Percentiles rank a stretch among this genome's conserved stretches.
These are phyloP conservation scores for Drosophila asahinai DNA, from an alignment of 1,140 invertebrate genomes.

Conservation along the genomic window DNA sequence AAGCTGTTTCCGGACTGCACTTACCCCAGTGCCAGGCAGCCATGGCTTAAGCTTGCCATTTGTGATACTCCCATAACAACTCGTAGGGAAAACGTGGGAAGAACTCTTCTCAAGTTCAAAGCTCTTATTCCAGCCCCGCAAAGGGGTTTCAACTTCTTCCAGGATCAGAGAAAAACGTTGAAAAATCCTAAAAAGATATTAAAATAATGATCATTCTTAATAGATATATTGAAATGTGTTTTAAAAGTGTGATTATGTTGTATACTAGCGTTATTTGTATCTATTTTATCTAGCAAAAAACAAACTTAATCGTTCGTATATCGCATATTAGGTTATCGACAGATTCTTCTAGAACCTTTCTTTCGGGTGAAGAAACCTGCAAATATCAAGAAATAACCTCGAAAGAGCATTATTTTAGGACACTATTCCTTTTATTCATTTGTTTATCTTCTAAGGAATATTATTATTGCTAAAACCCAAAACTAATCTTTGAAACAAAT, in stretches of 20 bases:
- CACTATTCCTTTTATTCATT: no score
- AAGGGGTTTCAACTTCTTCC: neutral
- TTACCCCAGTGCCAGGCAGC: neutral
- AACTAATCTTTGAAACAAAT: conserved; percentile 3
- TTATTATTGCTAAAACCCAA: neutral
- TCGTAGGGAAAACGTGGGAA: neutral
- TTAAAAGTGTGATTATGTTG: neutral
- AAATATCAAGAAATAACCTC: neutral
- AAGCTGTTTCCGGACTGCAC: neutral
- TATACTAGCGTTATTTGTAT: neutral
- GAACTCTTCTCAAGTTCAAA: neutral
- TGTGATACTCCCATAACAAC: neutral
- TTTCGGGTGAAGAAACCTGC: neutral
- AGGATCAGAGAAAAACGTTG: neutral
- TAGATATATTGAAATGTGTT: no score
- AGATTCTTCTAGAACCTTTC: neutral
- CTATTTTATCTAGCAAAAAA: neutral
- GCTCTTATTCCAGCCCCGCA: neutral
- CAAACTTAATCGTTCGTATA: neutral
- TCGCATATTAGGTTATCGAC: no score
- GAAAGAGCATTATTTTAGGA: neutral
- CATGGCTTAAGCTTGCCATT: neutral
- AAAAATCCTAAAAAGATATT: neutral
- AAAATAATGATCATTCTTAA: neutral
- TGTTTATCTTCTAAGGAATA: no score